phyloP scores from a whole-genome alignment of 2,888 invertebrate species.

The Drymonia ruficornis region DNA sequence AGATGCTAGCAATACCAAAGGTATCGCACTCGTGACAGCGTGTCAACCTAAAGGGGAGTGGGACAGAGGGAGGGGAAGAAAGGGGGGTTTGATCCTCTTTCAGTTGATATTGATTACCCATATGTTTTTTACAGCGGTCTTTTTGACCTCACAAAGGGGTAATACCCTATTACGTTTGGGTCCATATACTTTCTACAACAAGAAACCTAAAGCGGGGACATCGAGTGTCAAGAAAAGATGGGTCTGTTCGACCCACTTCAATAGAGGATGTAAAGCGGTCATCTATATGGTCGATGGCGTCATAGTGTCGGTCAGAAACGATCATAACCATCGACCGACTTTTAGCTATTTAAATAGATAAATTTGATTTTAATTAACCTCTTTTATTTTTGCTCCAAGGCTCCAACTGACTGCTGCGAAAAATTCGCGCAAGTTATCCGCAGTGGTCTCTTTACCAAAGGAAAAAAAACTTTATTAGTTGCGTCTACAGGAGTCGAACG shows the following conservation, averaged over 20 bases:
- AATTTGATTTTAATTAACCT: neutral
- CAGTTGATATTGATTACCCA: no score
- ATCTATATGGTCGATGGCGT: constrained; percentile 38
- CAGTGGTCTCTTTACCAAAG: no score
- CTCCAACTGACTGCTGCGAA: no score
- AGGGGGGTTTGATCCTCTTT: no score
- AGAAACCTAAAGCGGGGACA: constrained; percentile 7
- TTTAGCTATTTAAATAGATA: neutral
- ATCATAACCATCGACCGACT: constrained; percentile 24
- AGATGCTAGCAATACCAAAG: no score
- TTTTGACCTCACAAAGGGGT: constrained; percentile 23
- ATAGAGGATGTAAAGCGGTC: constrained; percentile 38
- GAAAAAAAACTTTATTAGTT: no score
- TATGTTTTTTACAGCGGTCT: neutral
- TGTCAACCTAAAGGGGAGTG: no score
- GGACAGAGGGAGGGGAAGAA: no score
- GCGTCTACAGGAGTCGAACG: no score
- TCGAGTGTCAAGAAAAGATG: constrained; percentile 43
- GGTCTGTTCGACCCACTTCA: constrained; percentile 35
- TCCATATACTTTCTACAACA: constrained; percentile 29
- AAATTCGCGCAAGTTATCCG: no score
- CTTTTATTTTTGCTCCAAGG: no score
- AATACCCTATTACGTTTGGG: constrained; percentile 21
- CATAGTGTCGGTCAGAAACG: constrained; percentile 25
- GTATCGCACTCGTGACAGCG: no score